Conservation (phyloP, 2,797 vertebrate genomes). For the Salarias fasciatus region DNA sequence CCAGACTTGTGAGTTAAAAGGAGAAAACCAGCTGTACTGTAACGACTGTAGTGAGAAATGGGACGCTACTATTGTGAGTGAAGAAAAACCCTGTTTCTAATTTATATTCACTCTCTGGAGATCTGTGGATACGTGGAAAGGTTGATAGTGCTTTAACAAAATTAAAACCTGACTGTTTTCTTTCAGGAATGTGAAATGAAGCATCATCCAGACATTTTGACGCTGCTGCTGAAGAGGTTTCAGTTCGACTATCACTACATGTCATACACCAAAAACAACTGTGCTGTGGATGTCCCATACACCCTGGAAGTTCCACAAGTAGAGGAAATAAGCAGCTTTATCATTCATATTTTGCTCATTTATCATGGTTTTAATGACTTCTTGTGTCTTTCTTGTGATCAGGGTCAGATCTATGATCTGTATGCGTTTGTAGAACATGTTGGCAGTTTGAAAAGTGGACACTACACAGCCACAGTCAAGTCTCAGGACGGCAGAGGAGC, state of each 20-base stretch:
- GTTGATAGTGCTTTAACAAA: too few relatives aligned
- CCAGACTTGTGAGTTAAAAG: neutral
- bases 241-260: conserved; percentile 63
- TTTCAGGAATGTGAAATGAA: conserved; percentile 61
- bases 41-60: accelerated
- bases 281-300: conserved; percentile 46
- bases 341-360: neutral
- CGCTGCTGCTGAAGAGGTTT: conserved; percentile 80
- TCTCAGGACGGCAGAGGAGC: conserved; percentile 36
- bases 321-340: neutral
- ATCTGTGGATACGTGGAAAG: too few relatives aligned
- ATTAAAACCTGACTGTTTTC: too few relatives aligned
- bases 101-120: too few relatives aligned
- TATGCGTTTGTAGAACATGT: conserved; percentile 73
- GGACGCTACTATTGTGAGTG: neutral
- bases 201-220: conserved; percentile 69
- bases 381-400: neutral
- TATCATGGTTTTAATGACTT: neutral
- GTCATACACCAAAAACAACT: conserved; percentile 68
- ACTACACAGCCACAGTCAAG: conserved; percentile 70
- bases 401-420: conserved; percentile 71
- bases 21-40: conserved; percentile 1
- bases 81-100: too few relatives aligned
- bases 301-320: conserved; percentile 53
- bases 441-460: conserved; percentile 68